Percentiles rank a stretch among this genome's conserved stretches.
These are phyloP conservation scores for Oncorhynchus gorbuscha DNA, from an alignment of 2,113 vertebrate genomes.

Conservation along the genomic window DNA sequence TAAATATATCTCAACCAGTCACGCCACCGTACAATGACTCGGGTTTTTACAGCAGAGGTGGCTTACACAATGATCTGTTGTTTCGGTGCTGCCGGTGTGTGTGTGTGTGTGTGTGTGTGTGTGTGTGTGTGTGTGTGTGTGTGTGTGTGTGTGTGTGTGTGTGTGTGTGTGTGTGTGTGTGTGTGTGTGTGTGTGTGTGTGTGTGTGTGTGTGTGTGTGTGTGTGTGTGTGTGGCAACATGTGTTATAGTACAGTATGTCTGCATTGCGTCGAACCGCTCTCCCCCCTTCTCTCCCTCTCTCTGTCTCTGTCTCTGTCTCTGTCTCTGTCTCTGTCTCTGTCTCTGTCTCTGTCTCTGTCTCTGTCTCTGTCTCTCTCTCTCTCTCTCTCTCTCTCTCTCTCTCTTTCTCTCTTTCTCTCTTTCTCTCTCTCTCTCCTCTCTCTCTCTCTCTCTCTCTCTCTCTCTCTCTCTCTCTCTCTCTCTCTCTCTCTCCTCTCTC, in stretches of 20 bases:
- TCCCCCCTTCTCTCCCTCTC: slow-evolving; percentile 1
- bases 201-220: slow-evolving; percentile 29
- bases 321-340: not conserved
- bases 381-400: not conserved
- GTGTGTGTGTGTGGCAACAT: slow-evolving; percentile 50
- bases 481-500: slow-evolving; percentile 28
- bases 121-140: slow-evolving; percentile 33
- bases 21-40: not conserved
- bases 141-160: slow-evolving; percentile 29
- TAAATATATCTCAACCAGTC: not conserved
- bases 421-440: not conserved
- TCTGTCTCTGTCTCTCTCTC: not conserved
- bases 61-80: slow-evolving; percentile 22
- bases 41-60: slow-evolving; percentile 22
- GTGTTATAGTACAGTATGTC: slow-evolving; percentile 67
- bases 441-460: no score
- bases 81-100: slow-evolving; percentile 25
- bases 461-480: not conserved
- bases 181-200: slow-evolving; percentile 1
- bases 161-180: slow-evolving; percentile 22
- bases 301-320: not conserved
- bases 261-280: slow-evolving; percentile 78
- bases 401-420: not conserved
- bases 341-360: not conserved
- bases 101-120: slow-evolving; percentile 35